Conservation (phyloP, 1,140 invertebrate genomes). For the Bombus polaris region DNA sequence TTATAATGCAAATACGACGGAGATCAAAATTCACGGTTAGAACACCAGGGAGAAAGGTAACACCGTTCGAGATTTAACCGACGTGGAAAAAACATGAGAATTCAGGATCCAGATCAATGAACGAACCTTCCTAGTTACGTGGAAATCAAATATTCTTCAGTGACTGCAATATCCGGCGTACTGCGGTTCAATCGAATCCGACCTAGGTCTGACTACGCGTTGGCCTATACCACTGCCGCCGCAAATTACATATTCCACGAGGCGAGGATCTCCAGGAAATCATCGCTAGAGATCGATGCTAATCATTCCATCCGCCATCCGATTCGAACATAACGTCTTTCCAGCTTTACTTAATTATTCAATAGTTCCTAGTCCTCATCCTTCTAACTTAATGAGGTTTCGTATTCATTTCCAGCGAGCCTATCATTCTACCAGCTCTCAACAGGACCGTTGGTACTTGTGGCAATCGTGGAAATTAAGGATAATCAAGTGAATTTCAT, state of each 20-base stretch:
- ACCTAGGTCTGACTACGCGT: conserved; percentile 68
- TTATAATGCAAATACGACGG: not conserved
- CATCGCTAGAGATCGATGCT: conserved; percentile 55
- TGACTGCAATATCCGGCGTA: conserved; percentile 75
- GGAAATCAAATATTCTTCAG: conserved; percentile 77
- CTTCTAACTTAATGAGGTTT: conserved; percentile 14
- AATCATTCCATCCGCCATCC: conserved; percentile 45
- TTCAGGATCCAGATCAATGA: conserved; percentile 52
- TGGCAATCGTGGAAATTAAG: not conserved
- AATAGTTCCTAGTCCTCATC: not conserved
- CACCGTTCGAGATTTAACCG: not conserved
- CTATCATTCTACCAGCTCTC: not conserved
- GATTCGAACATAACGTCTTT: conserved; percentile 24
- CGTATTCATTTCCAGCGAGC: not conserved
- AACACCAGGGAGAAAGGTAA: not conserved
- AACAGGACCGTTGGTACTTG: not conserved
- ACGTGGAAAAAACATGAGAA: conserved; percentile 42
- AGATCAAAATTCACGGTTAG: not conserved
- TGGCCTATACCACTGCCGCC: conserved; percentile 67
- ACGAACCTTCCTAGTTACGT: conserved; percentile 64
- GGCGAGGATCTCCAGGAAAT: conserved; percentile 51
- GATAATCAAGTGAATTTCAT: not conserved
- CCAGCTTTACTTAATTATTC: conserved; percentile 44
- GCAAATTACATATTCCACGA: conserved; percentile 55
- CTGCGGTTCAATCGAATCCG: conserved; percentile 44